These are phyloP conservation scores for Myopa testacea DNA, from an alignment of 2,888 invertebrate species.

Conservation along the genomic window DNA sequence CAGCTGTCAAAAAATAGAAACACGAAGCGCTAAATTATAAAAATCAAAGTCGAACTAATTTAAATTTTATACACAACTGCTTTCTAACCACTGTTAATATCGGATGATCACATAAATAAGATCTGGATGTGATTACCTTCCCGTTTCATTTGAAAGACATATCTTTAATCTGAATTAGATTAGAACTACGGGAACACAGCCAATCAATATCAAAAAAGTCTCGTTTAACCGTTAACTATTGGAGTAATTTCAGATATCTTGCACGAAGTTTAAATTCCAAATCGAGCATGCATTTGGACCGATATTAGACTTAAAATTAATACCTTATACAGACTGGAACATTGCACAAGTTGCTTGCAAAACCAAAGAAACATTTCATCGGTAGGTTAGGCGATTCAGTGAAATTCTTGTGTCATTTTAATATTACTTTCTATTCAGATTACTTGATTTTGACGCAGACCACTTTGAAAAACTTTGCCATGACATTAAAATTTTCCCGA, in stretches of 20 bases:
- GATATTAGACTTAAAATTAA: slow-evolving; percentile 24
- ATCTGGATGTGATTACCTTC: too few relatives aligned
- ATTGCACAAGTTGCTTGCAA: slow-evolving; percentile 30
- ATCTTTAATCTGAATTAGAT: too few relatives aligned
- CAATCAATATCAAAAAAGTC: neutral
- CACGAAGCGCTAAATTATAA: too few relatives aligned
- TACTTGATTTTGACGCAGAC: neutral
- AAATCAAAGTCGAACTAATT: too few relatives aligned
- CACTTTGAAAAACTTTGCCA: neutral
- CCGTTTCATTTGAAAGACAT: too few relatives aligned
- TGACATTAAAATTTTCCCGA: neutral
- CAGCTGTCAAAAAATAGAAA: too few relatives aligned
- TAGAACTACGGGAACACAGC: too few relatives aligned
- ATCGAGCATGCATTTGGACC: slow-evolving; percentile 3
- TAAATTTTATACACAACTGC: too few relatives aligned
- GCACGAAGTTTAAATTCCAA: neutral
- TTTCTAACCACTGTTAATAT: too few relatives aligned
- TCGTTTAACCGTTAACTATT: neutral
- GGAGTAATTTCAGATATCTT: slow-evolving; percentile 23
- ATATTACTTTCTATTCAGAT: neutral
- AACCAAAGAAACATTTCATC: slow-evolving; percentile 14
- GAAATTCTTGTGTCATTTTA: neutral
- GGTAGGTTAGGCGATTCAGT: slow-evolving; percentile 1
- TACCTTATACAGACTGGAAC: slow-evolving; percentile 35
- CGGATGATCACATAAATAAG: too few relatives aligned